Conservation (phyloP, 2,113 vertebrate species). For the Microcebus jonahi region DNA sequence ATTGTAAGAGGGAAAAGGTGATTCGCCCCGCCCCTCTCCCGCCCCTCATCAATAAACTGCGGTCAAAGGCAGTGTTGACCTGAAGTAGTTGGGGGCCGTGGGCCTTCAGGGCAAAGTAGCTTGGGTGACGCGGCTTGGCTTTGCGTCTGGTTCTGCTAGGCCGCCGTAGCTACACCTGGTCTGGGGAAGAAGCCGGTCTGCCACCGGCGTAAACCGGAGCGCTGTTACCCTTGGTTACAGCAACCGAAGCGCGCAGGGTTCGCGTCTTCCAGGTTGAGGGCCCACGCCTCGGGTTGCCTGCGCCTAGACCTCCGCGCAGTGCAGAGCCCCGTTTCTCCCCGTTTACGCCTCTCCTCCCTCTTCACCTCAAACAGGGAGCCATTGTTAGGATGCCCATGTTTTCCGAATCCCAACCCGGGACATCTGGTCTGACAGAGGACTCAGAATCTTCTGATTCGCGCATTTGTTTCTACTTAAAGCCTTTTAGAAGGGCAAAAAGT, state of each 20-base stretch:
- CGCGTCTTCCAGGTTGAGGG: background rate
- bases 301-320: background rate
- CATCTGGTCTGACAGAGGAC: conserved; percentile 47
- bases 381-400: conserved; percentile 32
- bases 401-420: conserved; percentile 23
- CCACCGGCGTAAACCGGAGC: background rate
- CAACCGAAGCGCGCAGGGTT: background rate
- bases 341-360: background rate
- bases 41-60: background rate
- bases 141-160: background rate
- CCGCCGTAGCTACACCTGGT: background rate
- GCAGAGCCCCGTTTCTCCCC: background rate
- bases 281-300: background rate
- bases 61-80: background rate
- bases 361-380: background rate
- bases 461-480: conserved; percentile 36
- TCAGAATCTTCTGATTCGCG: background rate
- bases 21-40: background rate
- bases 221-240: conserved; percentile 1
- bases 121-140: background rate
- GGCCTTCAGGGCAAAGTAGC: fast-evolving
- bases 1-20: conserved; percentile 38
- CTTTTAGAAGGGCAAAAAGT: conserved; percentile 20
- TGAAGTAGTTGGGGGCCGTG: background rate
- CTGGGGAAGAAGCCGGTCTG: background rate